These are phyloP conservation scores for Pluvianellus socialis DNA, from an alignment of 2,113 vertebrate genomes.

Conservation along the genomic window DNA sequence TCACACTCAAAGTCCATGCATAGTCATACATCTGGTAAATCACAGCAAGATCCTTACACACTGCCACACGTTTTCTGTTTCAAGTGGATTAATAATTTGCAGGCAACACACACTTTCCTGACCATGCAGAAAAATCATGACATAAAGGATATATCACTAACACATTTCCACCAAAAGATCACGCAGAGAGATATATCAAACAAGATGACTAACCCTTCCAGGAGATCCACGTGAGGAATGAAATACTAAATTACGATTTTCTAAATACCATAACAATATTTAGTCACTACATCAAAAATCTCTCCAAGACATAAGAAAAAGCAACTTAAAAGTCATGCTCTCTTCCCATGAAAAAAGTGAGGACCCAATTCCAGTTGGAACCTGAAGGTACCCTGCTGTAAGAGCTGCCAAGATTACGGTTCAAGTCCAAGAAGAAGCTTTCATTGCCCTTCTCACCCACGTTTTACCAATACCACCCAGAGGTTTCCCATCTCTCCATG, in stretches of 20 bases:
- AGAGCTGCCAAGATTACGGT: neutral
- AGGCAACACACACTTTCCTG: slow-evolving; percentile 3
- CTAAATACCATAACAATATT: slow-evolving; percentile 38
- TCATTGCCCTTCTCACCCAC: neutral
- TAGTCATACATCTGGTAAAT: neutral
- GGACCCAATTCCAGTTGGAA: neutral
- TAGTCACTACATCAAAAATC: neutral
- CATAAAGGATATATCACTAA: slow-evolving; percentile 26
- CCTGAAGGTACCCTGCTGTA: neutral
- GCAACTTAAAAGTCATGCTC: neutral
- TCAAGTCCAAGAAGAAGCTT: neutral
- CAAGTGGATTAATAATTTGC: slow-evolving; percentile 18
- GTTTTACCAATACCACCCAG: neutral
- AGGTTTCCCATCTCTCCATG: neutral
- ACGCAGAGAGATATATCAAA: neutral
- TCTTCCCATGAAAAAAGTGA: neutral
- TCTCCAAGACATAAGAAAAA: neutral
- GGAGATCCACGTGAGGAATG: neutral
- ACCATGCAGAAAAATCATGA: slow-evolving; percentile 34
- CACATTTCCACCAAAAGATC: slow-evolving; percentile 10
- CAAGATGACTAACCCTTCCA: slow-evolving; percentile 29
- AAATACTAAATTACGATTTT: slow-evolving; percentile 7
- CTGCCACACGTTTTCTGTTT: slow-evolving; percentile 8
- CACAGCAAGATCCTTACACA: slow-evolving; percentile 1
- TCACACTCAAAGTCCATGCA: neutral